Percentiles rank a stretch among this genome's conserved stretches.
These are phyloP conservation scores for Eucriotettix oculatus DNA, from an alignment of 2,888 invertebrate genomes.

Conservation along the genomic window DNA sequence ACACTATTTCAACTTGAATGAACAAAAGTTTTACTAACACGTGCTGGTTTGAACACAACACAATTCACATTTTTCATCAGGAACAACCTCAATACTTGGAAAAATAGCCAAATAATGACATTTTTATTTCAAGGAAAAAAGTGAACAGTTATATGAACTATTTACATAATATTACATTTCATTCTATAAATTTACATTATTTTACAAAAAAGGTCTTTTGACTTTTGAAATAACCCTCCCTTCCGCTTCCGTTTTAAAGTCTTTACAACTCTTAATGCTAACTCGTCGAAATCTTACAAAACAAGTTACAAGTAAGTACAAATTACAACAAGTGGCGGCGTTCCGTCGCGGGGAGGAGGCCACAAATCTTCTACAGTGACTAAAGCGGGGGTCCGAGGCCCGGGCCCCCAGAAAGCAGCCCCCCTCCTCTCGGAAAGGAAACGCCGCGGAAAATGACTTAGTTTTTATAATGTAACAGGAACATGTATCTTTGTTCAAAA, in stretches of 20 bases:
- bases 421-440: conserved; percentile 4
- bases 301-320: conserved; percentile 13
- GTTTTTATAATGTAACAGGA: conserved; percentile 14
- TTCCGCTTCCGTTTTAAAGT: conserved; percentile 7
- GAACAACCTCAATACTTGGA: conserved; percentile 13
- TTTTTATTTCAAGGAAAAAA: conserved; percentile 12
- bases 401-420: background rate
- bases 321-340: conserved; percentile 13
- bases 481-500: conserved; percentile 14
- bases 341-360: conserved; percentile 1
- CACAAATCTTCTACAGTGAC: background rate
- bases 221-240: background rate
- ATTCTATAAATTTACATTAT: conserved; percentile 14
- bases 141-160: conserved; percentile 12
- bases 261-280: conserved; percentile 11
- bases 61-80: conserved; percentile 5
- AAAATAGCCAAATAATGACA: conserved; percentile 15
- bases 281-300: conserved; percentile 10
- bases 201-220: conserved; percentile 12
- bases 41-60: conserved; percentile 6
- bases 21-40: conserved; percentile 11
- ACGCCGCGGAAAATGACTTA: conserved; percentile 13
- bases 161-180: conserved; percentile 14
- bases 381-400: background rate
- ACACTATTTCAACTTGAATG: conserved; percentile 5